These are phyloP conservation scores for Pandemis heparana DNA, from an alignment of 2,888 invertebrate genomes.

Conservation along the genomic window DNA sequence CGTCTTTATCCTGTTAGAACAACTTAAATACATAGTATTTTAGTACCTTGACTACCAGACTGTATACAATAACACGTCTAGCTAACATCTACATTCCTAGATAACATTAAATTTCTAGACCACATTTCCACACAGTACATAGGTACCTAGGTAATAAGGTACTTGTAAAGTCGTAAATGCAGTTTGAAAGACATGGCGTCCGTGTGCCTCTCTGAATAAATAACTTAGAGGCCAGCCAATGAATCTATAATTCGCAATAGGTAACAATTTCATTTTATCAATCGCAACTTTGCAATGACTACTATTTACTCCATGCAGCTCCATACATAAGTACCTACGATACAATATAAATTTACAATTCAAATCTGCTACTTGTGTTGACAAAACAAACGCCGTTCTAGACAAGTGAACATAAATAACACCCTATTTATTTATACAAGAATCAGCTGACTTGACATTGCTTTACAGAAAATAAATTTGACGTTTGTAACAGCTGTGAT, in stretches of 20 bases:
- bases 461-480: slow-evolving; percentile 21
- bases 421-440: slow-evolving; percentile 8
- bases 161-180: slow-evolving; percentile 41
- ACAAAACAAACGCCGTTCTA: slow-evolving; percentile 25
- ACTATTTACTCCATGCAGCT: background rate
- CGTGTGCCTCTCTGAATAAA: slow-evolving; percentile 42
- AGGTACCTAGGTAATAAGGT: too few relatives aligned
- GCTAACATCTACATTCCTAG: slow-evolving; percentile 38
- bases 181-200: slow-evolving; percentile 45
- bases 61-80: slow-evolving; percentile 4
- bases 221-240: slow-evolving; percentile 43
- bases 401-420: slow-evolving; percentile 17
- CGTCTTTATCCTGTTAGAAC: slow-evolving; percentile 18
- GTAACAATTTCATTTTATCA: slow-evolving; percentile 13
- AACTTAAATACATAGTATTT: slow-evolving; percentile 28
- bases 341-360: slow-evolving; percentile 49
- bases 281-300: slow-evolving; percentile 7
- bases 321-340: background rate
- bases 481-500: slow-evolving; percentile 28
- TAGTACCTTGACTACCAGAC: slow-evolving; percentile 15
- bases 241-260: slow-evolving; percentile 10
- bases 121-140: slow-evolving; percentile 40
- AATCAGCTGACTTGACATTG: slow-evolving; percentile 28
- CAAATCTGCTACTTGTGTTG: slow-evolving; percentile 43
- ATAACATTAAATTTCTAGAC: slow-evolving; percentile 35